Conservation (phyloP, 2,888 invertebrate species). For the Eristalis arbustorum region DNA sequence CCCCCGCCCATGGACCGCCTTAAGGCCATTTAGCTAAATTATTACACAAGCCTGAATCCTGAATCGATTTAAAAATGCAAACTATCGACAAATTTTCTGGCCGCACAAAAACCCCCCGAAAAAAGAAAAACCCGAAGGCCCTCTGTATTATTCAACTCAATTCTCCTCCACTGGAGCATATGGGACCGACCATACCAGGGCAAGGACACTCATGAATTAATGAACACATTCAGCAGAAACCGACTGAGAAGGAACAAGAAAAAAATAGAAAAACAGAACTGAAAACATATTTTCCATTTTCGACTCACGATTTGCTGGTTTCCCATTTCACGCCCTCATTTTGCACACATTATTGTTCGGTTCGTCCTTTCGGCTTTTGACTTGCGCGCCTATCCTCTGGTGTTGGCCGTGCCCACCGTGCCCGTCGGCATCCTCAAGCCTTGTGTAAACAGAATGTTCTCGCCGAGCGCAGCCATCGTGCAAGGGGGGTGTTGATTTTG, state of each 20-base stretch:
- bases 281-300: constrained; percentile 26
- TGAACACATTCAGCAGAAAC: neutral
- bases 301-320: constrained; percentile 22
- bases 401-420: constrained; percentile 5
- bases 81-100: constrained; percentile 10
- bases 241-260: neutral
- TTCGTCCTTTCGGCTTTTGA: neutral
- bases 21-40: neutral
- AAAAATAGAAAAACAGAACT: neutral
- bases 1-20: neutral
- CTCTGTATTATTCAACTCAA: neutral
- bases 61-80: constrained; percentile 7
- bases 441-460: constrained; percentile 55
- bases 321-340: constrained; percentile 43
- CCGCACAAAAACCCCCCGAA: neutral
- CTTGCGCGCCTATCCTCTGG: neutral
- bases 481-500: constrained; percentile 47
- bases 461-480: constrained; percentile 3
- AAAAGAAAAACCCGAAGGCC: neutral
- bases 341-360: neutral
- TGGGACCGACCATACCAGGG: neutral
- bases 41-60: neutral
- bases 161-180: neutral
- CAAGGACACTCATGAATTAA: constrained; percentile 14
- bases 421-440: neutral